A percentile compares a stretch with the other conserved stretches of the same genome.
Evolutionary conservation across 2,888 invertebrate species (phyloP).

Genomic region (Opisthograptis luteolata): DNA sequence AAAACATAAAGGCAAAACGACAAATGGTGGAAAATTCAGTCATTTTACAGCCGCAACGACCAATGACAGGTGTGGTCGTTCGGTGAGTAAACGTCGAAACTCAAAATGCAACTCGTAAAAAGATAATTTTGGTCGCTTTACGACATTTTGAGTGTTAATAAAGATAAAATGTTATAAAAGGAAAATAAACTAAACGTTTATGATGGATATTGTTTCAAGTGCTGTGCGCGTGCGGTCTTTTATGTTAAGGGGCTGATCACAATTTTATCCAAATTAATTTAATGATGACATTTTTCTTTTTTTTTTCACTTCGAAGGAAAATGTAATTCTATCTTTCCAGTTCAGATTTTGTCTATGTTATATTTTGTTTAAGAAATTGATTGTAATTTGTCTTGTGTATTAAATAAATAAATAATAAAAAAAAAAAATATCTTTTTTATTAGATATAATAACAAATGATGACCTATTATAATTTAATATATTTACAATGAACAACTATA

Average conservation of each 20-base stretch:
- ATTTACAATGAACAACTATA: too few relatives aligned
- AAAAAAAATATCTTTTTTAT: too few relatives aligned
- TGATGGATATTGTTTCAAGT: constrained; percentile 54
- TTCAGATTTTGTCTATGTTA: too few relatives aligned
- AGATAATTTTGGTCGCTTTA: constrained; percentile 59
- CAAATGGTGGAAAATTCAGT: constrained; percentile 2
- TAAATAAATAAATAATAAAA: too few relatives aligned
- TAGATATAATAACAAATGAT: too few relatives aligned
- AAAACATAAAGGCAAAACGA: constrained; percentile 1
- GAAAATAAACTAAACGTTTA: constrained; percentile 61
- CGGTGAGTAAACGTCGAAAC: constrained; percentile 45
- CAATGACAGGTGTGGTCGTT: constrained; percentile 13
- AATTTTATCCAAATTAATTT: too few relatives aligned
- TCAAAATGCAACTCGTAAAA: constrained; percentile 51
- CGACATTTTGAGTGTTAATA: constrained; percentile 60
- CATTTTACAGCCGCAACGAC: constrained; percentile 5
- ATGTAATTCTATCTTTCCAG: too few relatives aligned
- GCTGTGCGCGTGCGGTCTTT: constrained; percentile 16
- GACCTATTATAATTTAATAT: too few relatives aligned
- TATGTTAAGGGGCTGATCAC: constrained; percentile 34
- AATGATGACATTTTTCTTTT: too few relatives aligned
- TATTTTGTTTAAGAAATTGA: too few relatives aligned
- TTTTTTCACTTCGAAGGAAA: too few relatives aligned
- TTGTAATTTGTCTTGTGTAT: too few relatives aligned
- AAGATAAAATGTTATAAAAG: constrained; percentile 62